Base-by-base conservation (phyloP, 1,140 invertebrate species). In the Scaptomyza graminum region DNA sequence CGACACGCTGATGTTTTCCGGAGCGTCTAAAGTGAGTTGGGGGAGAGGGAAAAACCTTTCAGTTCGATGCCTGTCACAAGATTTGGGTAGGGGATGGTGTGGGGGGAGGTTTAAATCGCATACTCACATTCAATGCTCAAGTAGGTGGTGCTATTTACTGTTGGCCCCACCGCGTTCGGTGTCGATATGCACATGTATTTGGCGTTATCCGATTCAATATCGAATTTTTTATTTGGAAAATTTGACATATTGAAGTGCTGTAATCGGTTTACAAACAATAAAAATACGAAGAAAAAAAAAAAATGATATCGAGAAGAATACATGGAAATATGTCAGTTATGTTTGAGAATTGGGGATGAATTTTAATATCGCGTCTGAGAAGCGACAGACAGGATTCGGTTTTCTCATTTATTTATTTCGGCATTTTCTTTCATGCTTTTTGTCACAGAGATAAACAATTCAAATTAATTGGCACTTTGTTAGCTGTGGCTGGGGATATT, bases 71-170 rank as follows among this genome's bases (percentile, higher is more conserved):
- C 18, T 51, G 25, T 65, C 18, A 11, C 22, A 8, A 13, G 8
- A 49, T 37, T 65, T 15, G 47, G 3, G 3, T 7, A n/a, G n/a
- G n/a, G n/a, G n/a, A n/a, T n/a, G n/a, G n/a, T n/a, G n/a, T n/a
- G n/a, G n/a, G n/a, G n/a, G n/a, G n/a, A n/a, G n/a, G 1, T 3
- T 8, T 3, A 34, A 34, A 34, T 34, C 31, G 8, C 2, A 43
- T 67, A 94, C 96, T 95, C 92, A 98, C 97, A 98, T 93, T 98
- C 97, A 16, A 98, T 96, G 41, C 95, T 95, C 74, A 98, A 96
- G 82, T 95, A 94, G 9, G 96, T 97, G 22, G 94, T 95, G 83
- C 95, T 96, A 60, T 94, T 95, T 41, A 97, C 96, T 0, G 95
- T 95, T 0, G 93, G 92, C 0, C 95, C 96, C 8, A 95, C 95